Evolutionary conservation across 2,113 vertebrate genomes (phyloP), one percentile per base, ranked within the genome.

Genomic region (Forbesichthys agassizii): DNA sequence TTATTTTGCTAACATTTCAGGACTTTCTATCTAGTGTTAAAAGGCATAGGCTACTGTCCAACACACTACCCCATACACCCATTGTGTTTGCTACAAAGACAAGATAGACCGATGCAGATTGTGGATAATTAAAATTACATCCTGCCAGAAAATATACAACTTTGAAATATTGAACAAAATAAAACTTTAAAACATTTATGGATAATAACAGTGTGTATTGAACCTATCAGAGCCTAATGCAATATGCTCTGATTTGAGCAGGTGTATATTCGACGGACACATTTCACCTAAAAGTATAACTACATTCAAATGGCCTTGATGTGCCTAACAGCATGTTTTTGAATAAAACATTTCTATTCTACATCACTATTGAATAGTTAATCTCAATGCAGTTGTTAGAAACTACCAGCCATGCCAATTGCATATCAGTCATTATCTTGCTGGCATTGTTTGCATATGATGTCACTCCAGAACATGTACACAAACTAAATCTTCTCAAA

Each of bases 231-330:
- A 27, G 27, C 27, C 27, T 27, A 27, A 27, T 57, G 78, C 5
- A 1, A 59, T 42, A 64, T 67, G 55, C 69, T 61, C 49, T 63
- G 58, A 42, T 61, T 58, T 73, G 42, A 77, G 56, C 56, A 68
- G 68, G 68, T 73, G 69, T 48, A 55, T 33, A 33, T 61, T 36
- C 13, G 42, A 54, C 46, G 46, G 60, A 78, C 52, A 79, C 57
- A 51, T 58, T 82, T 84, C 69, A 73, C 68, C 73, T 79, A 70
- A 63, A 68, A 47, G n/a, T 13, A 18, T 76, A 79, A 82, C 80
- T 91, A 90, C 90, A 90, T 90, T 91, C 90, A 91, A 82, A 87
- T 58, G 85, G 90, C 87, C 79, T 81, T 76, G 64, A 88, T 89
- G 84, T 86, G 86, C 83, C 84, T 12, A 48, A 83, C 84, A 75